A percentile compares a stretch with the other conserved stretches of the same genome.
These are phyloP conservation scores for Entomobrya multifasciata DNA, from an alignment of 2,888 invertebrate species.

Conservation along the genomic window DNA sequence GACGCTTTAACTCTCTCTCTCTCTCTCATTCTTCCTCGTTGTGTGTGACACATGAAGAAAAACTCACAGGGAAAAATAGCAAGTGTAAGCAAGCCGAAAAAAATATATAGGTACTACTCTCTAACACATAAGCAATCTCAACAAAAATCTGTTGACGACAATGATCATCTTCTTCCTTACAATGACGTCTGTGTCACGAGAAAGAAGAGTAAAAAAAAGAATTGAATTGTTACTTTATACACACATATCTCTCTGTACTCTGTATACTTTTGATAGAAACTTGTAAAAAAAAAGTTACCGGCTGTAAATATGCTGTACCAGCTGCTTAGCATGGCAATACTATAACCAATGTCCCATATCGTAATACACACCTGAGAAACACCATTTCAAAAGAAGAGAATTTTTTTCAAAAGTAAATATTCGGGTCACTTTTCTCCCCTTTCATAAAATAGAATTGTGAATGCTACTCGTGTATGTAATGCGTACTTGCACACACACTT, in stretches of 20 bases:
- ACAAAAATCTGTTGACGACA: not conserved
- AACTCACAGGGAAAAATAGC: not conserved
- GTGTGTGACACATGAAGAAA: not conserved
- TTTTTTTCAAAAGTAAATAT: not conserved
- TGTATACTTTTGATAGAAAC: no score
- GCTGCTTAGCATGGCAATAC: not conserved
- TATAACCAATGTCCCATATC: not conserved
- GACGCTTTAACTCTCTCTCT: not conserved
- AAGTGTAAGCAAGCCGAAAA: not conserved
- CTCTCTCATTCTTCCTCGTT: no score
- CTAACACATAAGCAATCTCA: slow-evolving; percentile 18
- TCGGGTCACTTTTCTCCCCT: not conserved
- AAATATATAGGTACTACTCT: not conserved
- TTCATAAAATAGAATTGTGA: no score
- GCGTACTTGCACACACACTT: not conserved
- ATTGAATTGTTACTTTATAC: slow-evolving; percentile 36
- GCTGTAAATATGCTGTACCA: no score
- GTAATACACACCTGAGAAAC: slow-evolving; percentile 24
- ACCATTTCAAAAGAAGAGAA: slow-evolving; percentile 6
- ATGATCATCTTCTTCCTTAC: not conserved
- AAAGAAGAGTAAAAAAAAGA: not conserved
- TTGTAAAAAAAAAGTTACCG: no score
- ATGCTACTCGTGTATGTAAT: no score
- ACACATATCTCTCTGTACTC: slow-evolving; percentile 2
- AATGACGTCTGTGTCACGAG: slow-evolving; percentile 55